Percentiles rank a stretch among this genome's conserved stretches.
phyloP scores from a whole-genome alignment of 2,888 invertebrate genomes.

The Pheosia tremula region DNA sequence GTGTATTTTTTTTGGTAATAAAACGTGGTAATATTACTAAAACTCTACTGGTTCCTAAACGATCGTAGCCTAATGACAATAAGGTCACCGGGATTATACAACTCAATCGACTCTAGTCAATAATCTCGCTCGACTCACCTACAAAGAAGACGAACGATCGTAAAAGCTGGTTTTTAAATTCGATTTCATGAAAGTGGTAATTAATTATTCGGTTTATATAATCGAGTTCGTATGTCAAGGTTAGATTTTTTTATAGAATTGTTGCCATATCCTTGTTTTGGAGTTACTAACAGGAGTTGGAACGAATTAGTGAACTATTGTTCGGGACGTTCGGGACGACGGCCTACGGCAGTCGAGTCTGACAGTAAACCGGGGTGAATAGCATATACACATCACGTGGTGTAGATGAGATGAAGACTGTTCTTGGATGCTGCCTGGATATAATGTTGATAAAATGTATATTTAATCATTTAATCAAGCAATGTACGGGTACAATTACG shows the following conservation, averaged over 20 bases:
- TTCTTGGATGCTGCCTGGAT: neutral
- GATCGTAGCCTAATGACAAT: slow-evolving; percentile 9
- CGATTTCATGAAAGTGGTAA: slow-evolving; percentile 33
- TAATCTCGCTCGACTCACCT: slow-evolving; percentile 23
- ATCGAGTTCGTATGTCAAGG: slow-evolving; percentile 39
- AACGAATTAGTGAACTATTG: slow-evolving; percentile 52
- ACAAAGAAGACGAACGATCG: slow-evolving; percentile 27
- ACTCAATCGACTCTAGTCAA: slow-evolving; percentile 13
- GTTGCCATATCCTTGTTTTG: slow-evolving; percentile 31
- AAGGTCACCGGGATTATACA: slow-evolving; percentile 11
- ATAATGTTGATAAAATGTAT: too few relatives aligned
- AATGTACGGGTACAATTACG: too few relatives aligned
- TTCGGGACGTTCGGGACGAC: slow-evolving; percentile 47
- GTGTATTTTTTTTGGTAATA: neutral
- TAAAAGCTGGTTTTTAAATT: slow-evolving; percentile 29
- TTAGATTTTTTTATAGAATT: slow-evolving; percentile 24
- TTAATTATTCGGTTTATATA: slow-evolving; percentile 30
- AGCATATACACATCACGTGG: neutral
- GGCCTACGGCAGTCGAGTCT: slow-evolving; percentile 48
- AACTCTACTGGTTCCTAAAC: neutral
- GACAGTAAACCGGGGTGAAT: slow-evolving; percentile 29
- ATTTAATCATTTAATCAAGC: too few relatives aligned
- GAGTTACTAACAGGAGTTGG: slow-evolving; percentile 30
- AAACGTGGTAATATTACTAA: neutral
- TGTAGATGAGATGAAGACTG: neutral